Conservation (phyloP, 2,113 vertebrate genomes). For the Chascanopsetta lugubris region DNA sequence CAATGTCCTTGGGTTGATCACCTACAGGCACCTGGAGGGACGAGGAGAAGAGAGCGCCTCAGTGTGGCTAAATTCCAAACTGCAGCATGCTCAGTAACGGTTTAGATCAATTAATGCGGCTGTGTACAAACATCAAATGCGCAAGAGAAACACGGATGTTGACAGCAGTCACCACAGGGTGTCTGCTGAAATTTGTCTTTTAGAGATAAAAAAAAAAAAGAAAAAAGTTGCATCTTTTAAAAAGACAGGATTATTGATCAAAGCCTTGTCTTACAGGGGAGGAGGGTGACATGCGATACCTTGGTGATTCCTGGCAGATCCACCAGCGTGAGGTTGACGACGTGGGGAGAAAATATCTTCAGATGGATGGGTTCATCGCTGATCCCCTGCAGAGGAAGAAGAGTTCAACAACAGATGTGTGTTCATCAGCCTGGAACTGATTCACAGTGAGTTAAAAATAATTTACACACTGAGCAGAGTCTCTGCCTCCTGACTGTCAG, state of each 20-base stretch:
- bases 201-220: too few species aligned
- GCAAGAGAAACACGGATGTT: background rate
- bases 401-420: background rate
- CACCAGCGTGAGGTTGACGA: constrained; percentile 97
- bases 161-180: constrained; percentile 5
- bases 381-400: constrained; percentile 86
- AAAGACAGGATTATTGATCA: background rate
- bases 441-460: background rate
- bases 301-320: constrained; percentile 99
- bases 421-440: background rate
- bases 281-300: constrained; percentile 75
- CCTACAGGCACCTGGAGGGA: constrained; percentile 91
- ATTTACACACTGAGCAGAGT: background rate
- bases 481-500: background rate
- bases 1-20: constrained; percentile 97
- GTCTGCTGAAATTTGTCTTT: constrained; percentile 2
- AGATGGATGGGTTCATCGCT: constrained; percentile 97
- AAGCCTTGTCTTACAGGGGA: background rate
- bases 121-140: constrained; percentile 5
- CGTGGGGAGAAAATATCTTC: constrained; percentile 96
- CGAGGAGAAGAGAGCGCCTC: constrained; percentile 17
- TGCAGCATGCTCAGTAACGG: background rate
- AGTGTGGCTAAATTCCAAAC: constrained; percentile 17
- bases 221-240: too few species aligned
- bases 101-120: constrained; percentile 10